Conservation (phyloP, 2,888 invertebrate species). For the Protonemura montana region DNA sequence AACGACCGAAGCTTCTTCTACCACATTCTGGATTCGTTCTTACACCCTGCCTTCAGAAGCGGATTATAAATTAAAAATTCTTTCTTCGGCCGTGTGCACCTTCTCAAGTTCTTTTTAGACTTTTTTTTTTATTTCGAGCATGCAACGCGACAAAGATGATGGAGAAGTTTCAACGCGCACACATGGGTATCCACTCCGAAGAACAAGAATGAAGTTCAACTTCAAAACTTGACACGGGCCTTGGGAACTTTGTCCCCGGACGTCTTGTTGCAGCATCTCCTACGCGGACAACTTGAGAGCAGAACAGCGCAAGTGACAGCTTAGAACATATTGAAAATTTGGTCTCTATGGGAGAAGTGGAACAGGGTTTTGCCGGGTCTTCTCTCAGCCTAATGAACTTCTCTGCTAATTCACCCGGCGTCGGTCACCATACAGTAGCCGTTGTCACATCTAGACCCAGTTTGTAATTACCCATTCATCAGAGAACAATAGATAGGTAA, state of each 20-base stretch:
- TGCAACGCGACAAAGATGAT: neutral
- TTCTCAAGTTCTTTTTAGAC: neutral
- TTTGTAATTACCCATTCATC: neutral
- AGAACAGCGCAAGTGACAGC: neutral
- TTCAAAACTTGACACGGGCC: neutral
- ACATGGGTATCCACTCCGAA: neutral
- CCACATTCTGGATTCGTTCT: neutral
- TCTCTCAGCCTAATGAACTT: neutral
- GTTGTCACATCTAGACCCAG: neutral
- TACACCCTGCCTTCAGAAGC: neutral
- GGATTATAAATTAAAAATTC: constrained; percentile 7
- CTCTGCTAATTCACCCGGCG: neutral
- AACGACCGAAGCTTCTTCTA: neutral
- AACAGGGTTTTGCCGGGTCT: neutral
- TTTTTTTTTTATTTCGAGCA: neutral
- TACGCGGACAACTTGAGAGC: neutral
- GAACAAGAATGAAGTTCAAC: neutral
- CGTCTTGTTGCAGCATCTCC: neutral
- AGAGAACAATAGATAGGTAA: constrained; percentile 7
- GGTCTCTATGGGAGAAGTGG: neutral
- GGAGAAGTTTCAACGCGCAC: neutral
- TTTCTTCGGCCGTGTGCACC: neutral
- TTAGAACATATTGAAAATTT: neutral
- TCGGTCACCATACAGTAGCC: neutral
- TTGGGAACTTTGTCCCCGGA: neutral